These are phyloP conservation scores for Tricholauxania praeusta DNA, from an alignment of 2,888 invertebrate genomes.

Conservation along the genomic window DNA sequence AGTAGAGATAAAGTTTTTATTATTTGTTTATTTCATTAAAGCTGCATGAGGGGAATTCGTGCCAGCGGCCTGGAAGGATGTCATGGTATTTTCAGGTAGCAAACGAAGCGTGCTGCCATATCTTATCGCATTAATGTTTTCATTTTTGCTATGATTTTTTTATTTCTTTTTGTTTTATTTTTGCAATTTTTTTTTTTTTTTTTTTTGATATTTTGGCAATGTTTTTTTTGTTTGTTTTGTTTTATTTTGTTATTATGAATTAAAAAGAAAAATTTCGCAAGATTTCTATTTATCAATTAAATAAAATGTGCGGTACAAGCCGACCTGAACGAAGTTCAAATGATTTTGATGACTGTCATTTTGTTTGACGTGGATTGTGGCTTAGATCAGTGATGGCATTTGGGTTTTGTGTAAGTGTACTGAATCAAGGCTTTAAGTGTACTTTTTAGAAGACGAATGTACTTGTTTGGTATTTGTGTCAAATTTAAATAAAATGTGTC, in stretches of 20 bases:
- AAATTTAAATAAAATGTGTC: too few relatives aligned
- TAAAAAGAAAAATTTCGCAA: background rate
- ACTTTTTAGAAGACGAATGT: too few relatives aligned
- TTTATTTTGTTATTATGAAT: background rate
- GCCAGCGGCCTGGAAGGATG: too few relatives aligned
- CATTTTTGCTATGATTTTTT: conserved; percentile 11
- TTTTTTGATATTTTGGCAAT: too few relatives aligned
- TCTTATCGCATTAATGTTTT: conserved; percentile 18
- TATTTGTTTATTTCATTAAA: conserved; percentile 28
- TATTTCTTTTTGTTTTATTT: conserved; percentile 14
- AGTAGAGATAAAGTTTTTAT: conserved; percentile 31
- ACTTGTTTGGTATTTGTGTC: too few relatives aligned
- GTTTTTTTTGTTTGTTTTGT: background rate
- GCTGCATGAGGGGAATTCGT: background rate
- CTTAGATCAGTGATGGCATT: too few relatives aligned
- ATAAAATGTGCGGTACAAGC: conserved; percentile 22
- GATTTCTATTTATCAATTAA: conserved; percentile 11
- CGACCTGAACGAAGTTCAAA: background rate
- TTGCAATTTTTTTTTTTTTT: background rate
- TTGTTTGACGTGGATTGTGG: too few relatives aligned
- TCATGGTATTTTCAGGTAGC: background rate
- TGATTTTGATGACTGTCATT: too few relatives aligned
- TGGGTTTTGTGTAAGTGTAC: too few relatives aligned
- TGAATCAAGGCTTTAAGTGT: too few relatives aligned
- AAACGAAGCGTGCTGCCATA: conserved; percentile 17